These are phyloP conservation scores for Diglossa brunneiventris DNA, from an alignment of 2,113 vertebrate genomes.

Conservation along the genomic window DNA sequence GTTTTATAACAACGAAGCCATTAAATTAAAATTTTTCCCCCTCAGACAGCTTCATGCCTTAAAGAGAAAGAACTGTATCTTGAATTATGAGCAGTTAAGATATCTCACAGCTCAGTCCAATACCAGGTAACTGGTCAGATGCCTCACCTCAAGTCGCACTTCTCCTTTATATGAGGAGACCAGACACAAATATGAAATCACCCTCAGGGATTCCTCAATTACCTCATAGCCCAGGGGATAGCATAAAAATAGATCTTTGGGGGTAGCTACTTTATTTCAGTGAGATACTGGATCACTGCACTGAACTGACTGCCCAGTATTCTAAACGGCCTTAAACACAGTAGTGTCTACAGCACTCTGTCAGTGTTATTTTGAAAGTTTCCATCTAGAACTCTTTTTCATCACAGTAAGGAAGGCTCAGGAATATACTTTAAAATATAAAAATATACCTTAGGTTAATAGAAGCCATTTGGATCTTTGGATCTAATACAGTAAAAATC, in stretches of 20 bases:
- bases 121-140: background rate
- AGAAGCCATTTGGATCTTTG: background rate
- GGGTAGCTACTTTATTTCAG: background rate
- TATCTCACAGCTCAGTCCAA: background rate
- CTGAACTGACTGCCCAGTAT: background rate
- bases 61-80: background rate
- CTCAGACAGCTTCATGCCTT: background rate
- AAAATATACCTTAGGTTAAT: background rate
- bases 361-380: background rate
- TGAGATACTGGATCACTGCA: background rate
- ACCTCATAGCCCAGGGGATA: background rate
- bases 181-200: background rate
- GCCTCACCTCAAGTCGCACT: background rate
- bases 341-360: background rate
- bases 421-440: background rate
- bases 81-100: background rate
- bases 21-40: background rate
- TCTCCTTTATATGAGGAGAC: background rate
- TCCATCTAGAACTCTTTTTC: background rate
- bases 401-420: background rate
- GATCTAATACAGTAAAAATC: background rate
- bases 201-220: background rate
- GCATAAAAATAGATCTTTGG: background rate
- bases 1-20: background rate
- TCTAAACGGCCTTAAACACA: background rate